Conservation (phyloP, 2,888 invertebrate species). For the Lissonota sp. region DNA sequence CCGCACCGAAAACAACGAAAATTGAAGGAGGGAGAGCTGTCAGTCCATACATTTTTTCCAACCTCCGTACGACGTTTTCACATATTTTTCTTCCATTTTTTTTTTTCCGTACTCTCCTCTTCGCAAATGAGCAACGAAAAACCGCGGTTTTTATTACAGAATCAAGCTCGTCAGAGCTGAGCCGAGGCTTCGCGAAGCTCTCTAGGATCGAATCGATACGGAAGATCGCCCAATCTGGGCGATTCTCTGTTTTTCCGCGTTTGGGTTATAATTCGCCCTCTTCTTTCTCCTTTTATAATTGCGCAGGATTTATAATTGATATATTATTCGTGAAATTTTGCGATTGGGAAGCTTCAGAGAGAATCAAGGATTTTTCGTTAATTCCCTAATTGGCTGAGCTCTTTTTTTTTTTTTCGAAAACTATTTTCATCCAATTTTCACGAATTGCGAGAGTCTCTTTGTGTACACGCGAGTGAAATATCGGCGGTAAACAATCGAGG, state of each 20-base stretch:
- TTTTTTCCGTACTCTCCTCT: conserved; percentile 16
- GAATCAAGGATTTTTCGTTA: conserved; percentile 10
- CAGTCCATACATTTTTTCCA: conserved; percentile 59
- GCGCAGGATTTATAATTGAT: too few relatives aligned
- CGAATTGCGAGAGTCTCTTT: conserved; percentile 4
- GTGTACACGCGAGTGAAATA: conserved; percentile 15
- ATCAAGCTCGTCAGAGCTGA: background rate
- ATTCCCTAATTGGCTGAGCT: background rate
- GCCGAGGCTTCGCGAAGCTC: conserved; percentile 31
- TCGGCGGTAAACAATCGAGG: conserved; percentile 46
- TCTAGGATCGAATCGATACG: conserved; percentile 49
- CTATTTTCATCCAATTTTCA: background rate
- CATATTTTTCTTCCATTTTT: conserved; percentile 26
- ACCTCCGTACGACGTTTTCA: conserved; percentile 1
- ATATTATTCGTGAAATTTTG: too few relatives aligned
- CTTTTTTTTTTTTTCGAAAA: background rate
- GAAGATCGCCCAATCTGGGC: background rate
- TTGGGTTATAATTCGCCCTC: too few relatives aligned
- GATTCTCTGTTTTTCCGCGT: too few relatives aligned
- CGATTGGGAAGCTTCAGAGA: background rate
- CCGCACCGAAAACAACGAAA: conserved; percentile 35
- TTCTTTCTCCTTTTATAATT: too few relatives aligned
- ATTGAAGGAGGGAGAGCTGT: conserved; percentile 68
- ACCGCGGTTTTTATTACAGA: background rate
- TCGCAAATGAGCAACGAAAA: background rate